Conservation (phyloP, 2,888 invertebrate species). For the Plemyria rubiginata region DNA sequence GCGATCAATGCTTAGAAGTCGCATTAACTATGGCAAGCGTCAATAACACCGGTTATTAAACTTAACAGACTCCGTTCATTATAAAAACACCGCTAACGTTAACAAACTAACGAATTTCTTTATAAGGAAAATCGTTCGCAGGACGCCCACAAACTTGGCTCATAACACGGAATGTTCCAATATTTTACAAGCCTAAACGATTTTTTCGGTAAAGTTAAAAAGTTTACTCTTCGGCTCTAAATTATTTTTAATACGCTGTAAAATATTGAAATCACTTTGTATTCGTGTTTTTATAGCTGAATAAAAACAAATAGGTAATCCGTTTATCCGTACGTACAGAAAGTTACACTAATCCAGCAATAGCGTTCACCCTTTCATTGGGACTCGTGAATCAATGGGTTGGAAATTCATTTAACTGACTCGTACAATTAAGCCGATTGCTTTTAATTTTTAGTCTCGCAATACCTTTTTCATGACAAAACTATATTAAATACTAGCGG, state of each 20-base stretch:
- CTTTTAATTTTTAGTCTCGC: conserved; percentile 49
- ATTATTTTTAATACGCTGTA: conserved; percentile 47
- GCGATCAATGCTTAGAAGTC: conserved; percentile 61
- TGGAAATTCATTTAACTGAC: conserved; percentile 51
- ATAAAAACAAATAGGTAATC: conserved; percentile 30
- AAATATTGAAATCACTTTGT: conserved; percentile 41
- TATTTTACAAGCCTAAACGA: conserved; percentile 56
- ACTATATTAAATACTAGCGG: conserved; percentile 27
- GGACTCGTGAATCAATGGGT: conserved; percentile 43
- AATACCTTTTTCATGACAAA: conserved; percentile 49
- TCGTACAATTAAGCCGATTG: conserved; percentile 52
- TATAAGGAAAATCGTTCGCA: conserved; percentile 63
- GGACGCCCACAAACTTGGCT: conserved; percentile 55
- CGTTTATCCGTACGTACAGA: conserved; percentile 24
- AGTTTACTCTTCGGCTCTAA: conserved; percentile 46
- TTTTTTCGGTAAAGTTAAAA: conserved; percentile 46
- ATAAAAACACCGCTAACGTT: conserved; percentile 74
- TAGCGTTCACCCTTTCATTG: conserved; percentile 35
- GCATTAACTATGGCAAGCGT: conserved; percentile 70
- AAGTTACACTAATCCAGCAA: conserved; percentile 38
- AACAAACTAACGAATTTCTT: conserved; percentile 74
- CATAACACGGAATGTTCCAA: conserved; percentile 64
- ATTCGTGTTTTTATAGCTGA: conserved; percentile 25
- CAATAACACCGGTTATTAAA: conserved; percentile 73
- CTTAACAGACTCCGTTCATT: conserved; percentile 75